A percentile compares a stretch with the other conserved stretches of the same genome.
Conservation (phyloP, 2,888 invertebrate genomes). For the Sabatieria punctata region DNA sequence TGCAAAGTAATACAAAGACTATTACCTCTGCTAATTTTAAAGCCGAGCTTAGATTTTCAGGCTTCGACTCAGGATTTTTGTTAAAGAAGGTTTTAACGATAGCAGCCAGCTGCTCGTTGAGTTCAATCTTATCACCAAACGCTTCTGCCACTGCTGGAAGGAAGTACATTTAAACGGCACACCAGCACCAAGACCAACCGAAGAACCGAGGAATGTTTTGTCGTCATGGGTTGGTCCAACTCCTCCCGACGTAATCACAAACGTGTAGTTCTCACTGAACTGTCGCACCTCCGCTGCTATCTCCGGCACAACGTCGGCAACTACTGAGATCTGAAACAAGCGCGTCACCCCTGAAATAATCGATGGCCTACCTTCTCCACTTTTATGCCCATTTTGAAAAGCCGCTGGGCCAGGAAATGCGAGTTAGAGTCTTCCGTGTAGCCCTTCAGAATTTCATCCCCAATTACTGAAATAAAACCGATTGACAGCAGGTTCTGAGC, state of each 20-base stretch:
- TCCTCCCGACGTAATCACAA: constrained; percentile 57
- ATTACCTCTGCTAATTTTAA: no score
- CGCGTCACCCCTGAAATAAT: neutral
- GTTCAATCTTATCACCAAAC: constrained; percentile 32
- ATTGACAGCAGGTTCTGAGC: no score
- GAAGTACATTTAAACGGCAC: neutral
- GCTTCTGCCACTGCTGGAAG: constrained; percentile 36
- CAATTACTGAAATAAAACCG: constrained; percentile 44
- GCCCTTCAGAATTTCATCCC: constrained; percentile 59
- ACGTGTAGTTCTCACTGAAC: constrained; percentile 45
- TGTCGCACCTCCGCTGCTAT: constrained; percentile 47
- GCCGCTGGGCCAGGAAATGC: constrained; percentile 43
- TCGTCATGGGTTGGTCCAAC: constrained; percentile 63
- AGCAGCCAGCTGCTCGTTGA: constrained; percentile 34
- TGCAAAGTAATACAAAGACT: no score
- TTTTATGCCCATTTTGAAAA: constrained; percentile 47
- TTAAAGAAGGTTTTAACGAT: constrained; percentile 32
- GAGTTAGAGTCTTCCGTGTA: constrained; percentile 53
- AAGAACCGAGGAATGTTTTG: constrained; percentile 54
- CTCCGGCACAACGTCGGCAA: constrained; percentile 47
- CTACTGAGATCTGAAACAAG: constrained; percentile 42
- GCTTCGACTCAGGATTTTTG: no score
- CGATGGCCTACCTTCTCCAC: constrained; percentile 39
- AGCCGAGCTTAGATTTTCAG: no score
- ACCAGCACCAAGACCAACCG: no score